These are phyloP conservation scores for Thinocorus orbignyianus DNA, from an alignment of 2,113 vertebrate genomes.

Conservation along the genomic window DNA sequence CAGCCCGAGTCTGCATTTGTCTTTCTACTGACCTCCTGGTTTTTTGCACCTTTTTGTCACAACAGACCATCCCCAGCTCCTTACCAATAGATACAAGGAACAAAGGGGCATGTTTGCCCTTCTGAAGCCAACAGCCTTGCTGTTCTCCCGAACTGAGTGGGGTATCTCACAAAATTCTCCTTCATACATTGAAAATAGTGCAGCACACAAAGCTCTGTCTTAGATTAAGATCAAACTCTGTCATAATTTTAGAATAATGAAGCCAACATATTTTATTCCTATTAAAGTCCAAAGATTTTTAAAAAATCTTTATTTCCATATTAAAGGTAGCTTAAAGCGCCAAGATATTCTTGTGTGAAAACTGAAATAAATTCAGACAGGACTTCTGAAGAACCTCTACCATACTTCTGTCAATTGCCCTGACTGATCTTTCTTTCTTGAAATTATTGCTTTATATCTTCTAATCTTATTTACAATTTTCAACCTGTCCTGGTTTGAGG, in stretches of 20 bases:
- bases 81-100: background rate
- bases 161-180: background rate
- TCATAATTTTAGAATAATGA: background rate
- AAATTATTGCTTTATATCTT: background rate
- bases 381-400: background rate
- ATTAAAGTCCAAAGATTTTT: background rate
- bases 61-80: background rate
- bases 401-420: background rate
- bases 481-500: too few relatives aligned
- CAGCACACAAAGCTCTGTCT: background rate
- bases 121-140: background rate
- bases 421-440: background rate
- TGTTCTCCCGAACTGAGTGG: background rate
- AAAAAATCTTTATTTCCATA: accelerated
- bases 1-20: background rate
- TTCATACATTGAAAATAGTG: background rate
- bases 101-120: background rate
- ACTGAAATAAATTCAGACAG: background rate
- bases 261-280: background rate
- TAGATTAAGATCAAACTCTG: background rate
- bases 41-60: background rate
- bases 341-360: background rate
- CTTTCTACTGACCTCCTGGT: background rate
- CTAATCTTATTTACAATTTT: background rate
- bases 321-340: background rate